Evolutionary conservation across 1,140 invertebrate species (phyloP).

Genomic region (Yoshiicerus persimilis): DNA sequence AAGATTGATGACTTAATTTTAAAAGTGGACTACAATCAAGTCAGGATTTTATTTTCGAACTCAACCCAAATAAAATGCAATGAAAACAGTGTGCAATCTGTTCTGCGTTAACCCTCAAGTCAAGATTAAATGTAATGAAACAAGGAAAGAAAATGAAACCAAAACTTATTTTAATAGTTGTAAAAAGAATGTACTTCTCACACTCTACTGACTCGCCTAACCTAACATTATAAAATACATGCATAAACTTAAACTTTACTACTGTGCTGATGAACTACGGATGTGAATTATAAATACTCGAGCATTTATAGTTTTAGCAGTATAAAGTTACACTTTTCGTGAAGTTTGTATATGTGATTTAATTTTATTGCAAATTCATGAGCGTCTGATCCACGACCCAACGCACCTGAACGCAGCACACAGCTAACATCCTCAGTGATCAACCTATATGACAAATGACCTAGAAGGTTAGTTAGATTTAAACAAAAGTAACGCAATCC

Average conservation of each 20-base stretch:
- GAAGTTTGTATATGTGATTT: background rate
- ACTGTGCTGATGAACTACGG: background rate
- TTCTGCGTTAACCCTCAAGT: too few species aligned
- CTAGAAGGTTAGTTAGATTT: background rate
- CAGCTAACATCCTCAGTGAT: background rate
- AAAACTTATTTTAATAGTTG: background rate
- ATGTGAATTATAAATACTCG: too few species aligned
- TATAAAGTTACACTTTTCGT: background rate
- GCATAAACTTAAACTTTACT: background rate
- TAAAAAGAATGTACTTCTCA: background rate
- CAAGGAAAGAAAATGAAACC: background rate
- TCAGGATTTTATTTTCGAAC: background rate
- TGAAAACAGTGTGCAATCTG: background rate
- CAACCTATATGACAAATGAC: slow-evolving; percentile 16
- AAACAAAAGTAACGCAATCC: background rate
- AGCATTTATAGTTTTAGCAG: too few species aligned
- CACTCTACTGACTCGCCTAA: background rate
- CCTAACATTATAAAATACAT: too few species aligned
- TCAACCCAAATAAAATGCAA: background rate
- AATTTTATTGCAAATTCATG: background rate
- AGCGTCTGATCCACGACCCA: background rate
- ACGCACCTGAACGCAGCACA: background rate
- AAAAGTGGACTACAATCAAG: background rate
- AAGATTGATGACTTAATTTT: background rate
- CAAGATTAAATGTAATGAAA: background rate